Percentiles rank a stretch among this genome's conserved stretches.
Evolutionary conservation across 2,113 vertebrate genomes (phyloP).

Genomic region (Percopsis transmontana): DNA sequence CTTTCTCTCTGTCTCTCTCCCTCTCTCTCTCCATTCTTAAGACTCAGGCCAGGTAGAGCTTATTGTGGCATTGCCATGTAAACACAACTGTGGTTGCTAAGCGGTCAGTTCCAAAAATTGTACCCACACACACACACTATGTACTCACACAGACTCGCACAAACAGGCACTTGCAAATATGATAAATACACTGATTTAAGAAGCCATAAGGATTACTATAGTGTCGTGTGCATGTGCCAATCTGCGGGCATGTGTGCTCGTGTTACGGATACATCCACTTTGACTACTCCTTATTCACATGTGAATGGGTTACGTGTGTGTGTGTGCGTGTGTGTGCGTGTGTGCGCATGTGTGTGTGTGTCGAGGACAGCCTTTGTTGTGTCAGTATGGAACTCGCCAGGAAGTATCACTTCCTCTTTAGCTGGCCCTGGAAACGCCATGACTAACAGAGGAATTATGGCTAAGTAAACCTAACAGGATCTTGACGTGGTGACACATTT

Average conservation of each 20-base stretch:
- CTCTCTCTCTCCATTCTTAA: not conserved
- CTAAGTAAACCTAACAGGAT: constrained; percentile 9
- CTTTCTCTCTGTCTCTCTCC: not conserved
- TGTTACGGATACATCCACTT: constrained; percentile 3
- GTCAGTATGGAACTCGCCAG: constrained; percentile 52
- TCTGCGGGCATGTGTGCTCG: no score
- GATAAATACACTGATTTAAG: no score
- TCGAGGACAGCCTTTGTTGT: constrained; percentile 48
- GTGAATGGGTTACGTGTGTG: constrained; percentile 1
- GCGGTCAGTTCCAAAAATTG: constrained; percentile 35
- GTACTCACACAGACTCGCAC: not conserved
- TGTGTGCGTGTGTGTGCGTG: not conserved
- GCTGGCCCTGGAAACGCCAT: constrained; percentile 31
- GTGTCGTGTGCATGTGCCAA: no score
- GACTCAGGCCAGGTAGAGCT: constrained; percentile 29
- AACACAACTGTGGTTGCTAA: constrained; percentile 50
- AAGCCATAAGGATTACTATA: no score
- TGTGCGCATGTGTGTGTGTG: not conserved
- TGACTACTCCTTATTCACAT: constrained; percentile 43
- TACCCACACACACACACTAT: constrained; percentile 2
- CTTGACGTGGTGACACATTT: not conserved
- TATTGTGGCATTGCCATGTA: constrained; percentile 65
- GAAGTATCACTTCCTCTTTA: constrained; percentile 56
- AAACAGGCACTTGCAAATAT: constrained; percentile 7
- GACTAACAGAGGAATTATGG: constrained; percentile 27